phyloP scores from a whole-genome alignment of 2,113 vertebrate genomes.

The Podarcis cretensis region DNA sequence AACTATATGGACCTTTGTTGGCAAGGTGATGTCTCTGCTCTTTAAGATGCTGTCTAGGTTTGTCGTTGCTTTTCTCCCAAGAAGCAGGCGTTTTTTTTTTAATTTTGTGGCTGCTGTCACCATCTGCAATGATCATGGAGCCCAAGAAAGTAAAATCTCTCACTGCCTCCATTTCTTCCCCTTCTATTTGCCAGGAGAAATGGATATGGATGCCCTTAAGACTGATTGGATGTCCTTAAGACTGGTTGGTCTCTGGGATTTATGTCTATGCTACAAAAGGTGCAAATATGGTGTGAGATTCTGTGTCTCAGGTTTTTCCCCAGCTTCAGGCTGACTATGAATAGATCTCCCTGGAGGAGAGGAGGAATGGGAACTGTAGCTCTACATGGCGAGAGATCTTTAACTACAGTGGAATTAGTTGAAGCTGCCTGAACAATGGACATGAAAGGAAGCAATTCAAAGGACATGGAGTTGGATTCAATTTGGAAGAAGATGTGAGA shows the following conservation, averaged over 20 bases:
- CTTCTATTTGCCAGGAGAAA: too few species aligned
- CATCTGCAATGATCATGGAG: too few species aligned
- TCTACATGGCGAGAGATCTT: slow-evolving; percentile 12
- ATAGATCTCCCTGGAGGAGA: background rate
- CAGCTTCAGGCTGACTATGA: slow-evolving; percentile 4
- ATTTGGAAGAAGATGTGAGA: slow-evolving; percentile 62
- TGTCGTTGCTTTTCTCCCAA: too few species aligned
- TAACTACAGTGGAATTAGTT: slow-evolving; percentile 32
- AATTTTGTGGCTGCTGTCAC: too few species aligned
- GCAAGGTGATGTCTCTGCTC: too few species aligned
- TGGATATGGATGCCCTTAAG: too few species aligned
- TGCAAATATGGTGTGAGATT: slow-evolving; percentile 5
- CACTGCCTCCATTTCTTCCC: too few species aligned
- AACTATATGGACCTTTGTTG: too few species aligned
- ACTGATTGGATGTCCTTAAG: too few species aligned
- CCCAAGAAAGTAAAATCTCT: too few species aligned
- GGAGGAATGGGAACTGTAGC: background rate
- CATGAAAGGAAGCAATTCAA: slow-evolving; percentile 38
- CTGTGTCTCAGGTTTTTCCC: background rate
- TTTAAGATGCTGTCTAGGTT: too few species aligned
- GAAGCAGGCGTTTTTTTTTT: too few species aligned
- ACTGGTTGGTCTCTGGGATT: background rate
- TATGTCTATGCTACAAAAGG: background rate
- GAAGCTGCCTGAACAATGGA: slow-evolving; percentile 34
- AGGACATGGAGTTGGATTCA: slow-evolving; percentile 41